Evolutionary conservation across 2,113 vertebrate species (phyloP).

Genomic region (Macquaria australasica): DNA sequence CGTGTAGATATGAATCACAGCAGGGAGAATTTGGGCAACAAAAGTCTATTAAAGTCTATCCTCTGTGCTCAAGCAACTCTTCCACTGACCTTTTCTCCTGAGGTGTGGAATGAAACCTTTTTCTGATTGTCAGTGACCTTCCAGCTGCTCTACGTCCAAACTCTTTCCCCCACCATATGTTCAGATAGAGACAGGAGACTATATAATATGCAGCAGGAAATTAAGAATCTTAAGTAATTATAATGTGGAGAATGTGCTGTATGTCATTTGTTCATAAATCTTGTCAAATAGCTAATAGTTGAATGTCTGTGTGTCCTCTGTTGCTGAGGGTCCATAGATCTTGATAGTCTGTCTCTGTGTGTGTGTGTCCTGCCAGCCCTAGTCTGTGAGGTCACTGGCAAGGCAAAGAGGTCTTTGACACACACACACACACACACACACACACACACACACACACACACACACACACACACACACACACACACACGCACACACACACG

Average conservation of each 20-base stretch:
- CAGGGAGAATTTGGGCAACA: neutral
- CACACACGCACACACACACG: slow-evolving; percentile 11
- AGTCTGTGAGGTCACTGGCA: slow-evolving; percentile 37
- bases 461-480: slow-evolving; percentile 27
- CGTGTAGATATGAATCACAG: neutral
- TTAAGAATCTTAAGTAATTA: neutral
- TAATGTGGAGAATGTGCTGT: neutral
- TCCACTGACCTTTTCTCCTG: slow-evolving; percentile 38
- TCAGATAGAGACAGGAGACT: slow-evolving; percentile 4
- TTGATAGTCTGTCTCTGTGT: neutral
- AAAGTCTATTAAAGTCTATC: neutral
- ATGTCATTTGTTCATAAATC: neutral
- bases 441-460: slow-evolving; percentile 29
- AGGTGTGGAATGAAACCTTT: slow-evolving; percentile 28
- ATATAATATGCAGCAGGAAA: slow-evolving; percentile 9
- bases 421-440: slow-evolving; percentile 20
- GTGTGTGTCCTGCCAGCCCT: slow-evolving; percentile 30
- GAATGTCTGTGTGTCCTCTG: slow-evolving; percentile 9
- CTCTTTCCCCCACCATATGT: slow-evolving; percentile 18
- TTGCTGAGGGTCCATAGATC: slow-evolving; percentile 1
- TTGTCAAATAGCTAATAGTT: neutral
- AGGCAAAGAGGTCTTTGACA: slow-evolving; percentile 3
- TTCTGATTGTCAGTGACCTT: slow-evolving; percentile 50
- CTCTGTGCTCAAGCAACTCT: slow-evolving; percentile 1
- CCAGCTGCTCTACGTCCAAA: slow-evolving; percentile 16